Percentiles rank a stretch among this genome's conserved stretches.
phyloP scores from a whole-genome alignment of 2,797 vertebrate species.

The Cryptoprocta ferox region DNA sequence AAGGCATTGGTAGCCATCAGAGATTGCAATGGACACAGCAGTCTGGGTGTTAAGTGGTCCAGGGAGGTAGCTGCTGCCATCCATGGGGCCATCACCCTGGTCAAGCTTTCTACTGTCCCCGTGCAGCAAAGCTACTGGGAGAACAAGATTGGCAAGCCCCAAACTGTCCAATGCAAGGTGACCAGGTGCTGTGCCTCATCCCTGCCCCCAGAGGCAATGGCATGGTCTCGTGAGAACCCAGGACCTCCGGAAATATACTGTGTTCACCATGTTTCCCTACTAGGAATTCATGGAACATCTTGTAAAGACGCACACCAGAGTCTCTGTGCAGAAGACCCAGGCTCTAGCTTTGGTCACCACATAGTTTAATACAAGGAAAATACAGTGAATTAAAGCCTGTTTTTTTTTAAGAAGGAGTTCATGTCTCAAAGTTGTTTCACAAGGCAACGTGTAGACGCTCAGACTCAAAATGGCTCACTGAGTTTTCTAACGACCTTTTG shows the following conservation, averaged over 20 bases:
- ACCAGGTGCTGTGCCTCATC: not conserved
- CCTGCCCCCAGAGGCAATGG: not conserved
- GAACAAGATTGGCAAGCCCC: not conserved
- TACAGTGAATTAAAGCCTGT: not conserved
- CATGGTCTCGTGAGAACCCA: not conserved
- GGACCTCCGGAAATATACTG: not conserved
- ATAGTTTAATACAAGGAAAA: not conserved
- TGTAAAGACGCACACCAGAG: not conserved
- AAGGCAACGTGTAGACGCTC: not conserved
- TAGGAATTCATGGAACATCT: not conserved
- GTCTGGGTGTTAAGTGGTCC: not conserved
- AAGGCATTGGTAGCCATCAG: not conserved
- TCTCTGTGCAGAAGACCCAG: not conserved
- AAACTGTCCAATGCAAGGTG: not conserved
- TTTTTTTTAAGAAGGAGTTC: too few species aligned
- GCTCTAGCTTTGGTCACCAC: not conserved
- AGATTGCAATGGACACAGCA: not conserved
- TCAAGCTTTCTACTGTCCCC: not conserved
- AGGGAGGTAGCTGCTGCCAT: not conserved
- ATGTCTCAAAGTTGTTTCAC: not conserved
- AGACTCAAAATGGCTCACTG: not conserved
- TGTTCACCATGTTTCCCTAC: not conserved
- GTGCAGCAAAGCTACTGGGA: not conserved
- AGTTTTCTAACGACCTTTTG: not conserved
- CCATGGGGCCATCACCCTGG: not conserved